Percentiles rank a stretch among this genome's conserved stretches.
phyloP scores from a whole-genome alignment of 2,797 vertebrate species.

The Darevskia mixta region DNA sequence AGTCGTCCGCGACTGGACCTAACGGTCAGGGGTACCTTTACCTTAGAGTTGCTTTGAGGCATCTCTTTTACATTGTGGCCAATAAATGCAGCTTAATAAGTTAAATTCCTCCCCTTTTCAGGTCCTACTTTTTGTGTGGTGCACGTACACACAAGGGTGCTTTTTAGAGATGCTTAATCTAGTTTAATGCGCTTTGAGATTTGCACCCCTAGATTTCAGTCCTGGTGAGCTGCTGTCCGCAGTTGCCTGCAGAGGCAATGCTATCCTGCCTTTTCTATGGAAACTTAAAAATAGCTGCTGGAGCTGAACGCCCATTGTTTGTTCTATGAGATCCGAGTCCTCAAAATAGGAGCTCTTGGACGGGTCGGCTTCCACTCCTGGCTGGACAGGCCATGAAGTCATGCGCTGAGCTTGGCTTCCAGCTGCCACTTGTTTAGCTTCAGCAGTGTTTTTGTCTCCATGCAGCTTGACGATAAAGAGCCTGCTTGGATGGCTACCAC shows the following conservation, averaged over 20 bases:
- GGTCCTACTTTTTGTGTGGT: neutral
- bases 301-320: slow-evolving; percentile 72
- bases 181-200: neutral
- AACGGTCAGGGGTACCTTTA: too few relatives aligned
- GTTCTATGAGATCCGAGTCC: slow-evolving; percentile 50
- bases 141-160: neutral
- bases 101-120: too few relatives aligned
- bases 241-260: slow-evolving; percentile 43
- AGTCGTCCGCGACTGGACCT: too few relatives aligned
- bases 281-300: slow-evolving; percentile 65
- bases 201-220: neutral
- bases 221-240: slow-evolving; percentile 16
- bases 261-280: slow-evolving; percentile 51
- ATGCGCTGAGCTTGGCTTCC: slow-evolving; percentile 62
- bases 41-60: too few relatives aligned
- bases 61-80: too few relatives aligned
- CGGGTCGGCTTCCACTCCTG: slow-evolving; percentile 76
- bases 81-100: too few relatives aligned
- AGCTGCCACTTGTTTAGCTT: slow-evolving; percentile 65
- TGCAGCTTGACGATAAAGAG: slow-evolving; percentile 51
- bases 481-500: neutral
- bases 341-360: slow-evolving; percentile 67
- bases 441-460: slow-evolving; percentile 69
- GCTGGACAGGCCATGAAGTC: slow-evolving; percentile 78
- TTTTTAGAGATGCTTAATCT: neutral